Evolutionary conservation across 2,888 invertebrate species (phyloP).

Genomic region (Ommatoiulus sabulosus): DNA sequence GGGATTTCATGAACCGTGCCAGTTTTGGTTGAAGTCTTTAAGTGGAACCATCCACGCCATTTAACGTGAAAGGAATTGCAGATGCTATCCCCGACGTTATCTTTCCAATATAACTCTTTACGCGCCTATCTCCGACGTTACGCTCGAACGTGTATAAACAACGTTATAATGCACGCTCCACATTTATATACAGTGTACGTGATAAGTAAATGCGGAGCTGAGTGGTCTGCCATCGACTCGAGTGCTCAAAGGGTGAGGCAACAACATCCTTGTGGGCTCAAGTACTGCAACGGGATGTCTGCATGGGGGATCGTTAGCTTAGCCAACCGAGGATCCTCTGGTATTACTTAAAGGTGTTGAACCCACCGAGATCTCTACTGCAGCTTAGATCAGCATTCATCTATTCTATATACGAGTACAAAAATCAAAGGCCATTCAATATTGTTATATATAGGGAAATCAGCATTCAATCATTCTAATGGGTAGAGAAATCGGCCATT

Average conservation of each 20-base stretch:
- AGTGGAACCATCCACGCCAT: slow-evolving; percentile 7
- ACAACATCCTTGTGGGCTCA: slow-evolving; percentile 3
- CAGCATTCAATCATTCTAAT: too few species aligned
- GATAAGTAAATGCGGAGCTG: neutral
- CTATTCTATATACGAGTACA: too few species aligned
- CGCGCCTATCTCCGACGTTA: slow-evolving; percentile 4
- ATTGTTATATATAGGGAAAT: too few species aligned
- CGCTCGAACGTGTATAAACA: slow-evolving; percentile 10
- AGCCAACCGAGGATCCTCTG: neutral
- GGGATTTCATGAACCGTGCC: slow-evolving; percentile 43
- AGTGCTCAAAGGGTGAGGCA: slow-evolving; percentile 19
- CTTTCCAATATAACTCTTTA: slow-evolving; percentile 9
- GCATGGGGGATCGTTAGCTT: neutral
- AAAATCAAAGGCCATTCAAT: too few species aligned
- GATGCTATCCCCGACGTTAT: neutral
- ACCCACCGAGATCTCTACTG: neutral
- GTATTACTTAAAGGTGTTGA: neutral
- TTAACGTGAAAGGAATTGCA: neutral
- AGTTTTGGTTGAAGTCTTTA: slow-evolving; percentile 28
- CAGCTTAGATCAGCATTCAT: too few species aligned
- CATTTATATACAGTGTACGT: neutral
- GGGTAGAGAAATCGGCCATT: too few species aligned
- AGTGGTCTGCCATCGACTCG: slow-evolving; percentile 32
- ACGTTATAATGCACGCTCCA: neutral
- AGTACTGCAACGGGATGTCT: neutral